phyloP scores from a whole-genome alignment of 2,113 vertebrate genomes.

The Saguinus midas region DNA sequence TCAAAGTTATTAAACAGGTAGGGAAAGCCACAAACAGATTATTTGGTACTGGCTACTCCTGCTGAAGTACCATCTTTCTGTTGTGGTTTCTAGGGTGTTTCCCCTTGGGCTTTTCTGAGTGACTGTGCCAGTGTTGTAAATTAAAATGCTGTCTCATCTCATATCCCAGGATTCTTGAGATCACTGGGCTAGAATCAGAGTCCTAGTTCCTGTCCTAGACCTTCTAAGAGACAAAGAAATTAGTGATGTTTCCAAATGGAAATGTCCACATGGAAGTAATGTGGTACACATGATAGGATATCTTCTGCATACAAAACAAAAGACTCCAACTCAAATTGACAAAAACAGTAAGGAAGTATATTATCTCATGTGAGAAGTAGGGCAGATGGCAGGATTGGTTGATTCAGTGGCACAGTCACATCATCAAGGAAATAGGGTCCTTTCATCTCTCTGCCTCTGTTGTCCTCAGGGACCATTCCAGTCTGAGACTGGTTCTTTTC shows the following conservation, averaged over 20 bases:
- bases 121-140: not conserved
- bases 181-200: not conserved
- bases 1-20: not conserved
- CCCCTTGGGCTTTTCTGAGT: not conserved
- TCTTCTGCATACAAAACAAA: not conserved
- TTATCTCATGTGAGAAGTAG: not conserved
- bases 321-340: not conserved
- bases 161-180: not conserved
- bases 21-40: not conserved
- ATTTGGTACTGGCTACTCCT: not conserved
- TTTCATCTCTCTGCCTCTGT: not conserved
- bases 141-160: not conserved
- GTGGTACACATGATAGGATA: not conserved
- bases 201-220: not conserved
- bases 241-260: not conserved
- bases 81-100: constrained; percentile 6
- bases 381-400: not conserved
- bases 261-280: not conserved
- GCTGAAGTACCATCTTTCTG: not conserved
- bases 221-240: constrained; percentile 14
- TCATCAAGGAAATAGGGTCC: not conserved
- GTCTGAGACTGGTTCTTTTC: not conserved
- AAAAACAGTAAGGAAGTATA: not conserved
- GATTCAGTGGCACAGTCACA: not conserved
- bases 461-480: not conserved